Evolutionary conservation across 2,797 vertebrate genomes (phyloP).

Genomic region (Hydrocynus forskahlii): DNA sequence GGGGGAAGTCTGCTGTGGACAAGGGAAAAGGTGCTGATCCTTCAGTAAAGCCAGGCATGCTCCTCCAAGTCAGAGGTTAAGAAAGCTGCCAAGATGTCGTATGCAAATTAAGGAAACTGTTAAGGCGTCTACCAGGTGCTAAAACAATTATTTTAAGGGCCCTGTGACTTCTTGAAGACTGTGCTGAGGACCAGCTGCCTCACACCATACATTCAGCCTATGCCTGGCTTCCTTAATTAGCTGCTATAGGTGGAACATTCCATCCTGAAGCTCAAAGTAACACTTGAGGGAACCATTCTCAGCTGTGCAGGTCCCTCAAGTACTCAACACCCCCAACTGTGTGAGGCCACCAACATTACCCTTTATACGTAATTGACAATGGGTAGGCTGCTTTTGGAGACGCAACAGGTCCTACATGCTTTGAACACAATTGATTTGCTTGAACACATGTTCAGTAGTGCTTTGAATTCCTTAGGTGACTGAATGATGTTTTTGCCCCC

Average conservation of each 20-base stretch:
- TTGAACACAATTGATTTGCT: not conserved
- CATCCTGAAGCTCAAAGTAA: slow-evolving; percentile 19
- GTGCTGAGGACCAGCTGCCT: slow-evolving; percentile 10
- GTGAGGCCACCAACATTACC: slow-evolving; percentile 48
- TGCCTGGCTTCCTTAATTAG: slow-evolving; percentile 18
- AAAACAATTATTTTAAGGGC: not conserved
- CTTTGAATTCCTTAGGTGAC: not conserved
- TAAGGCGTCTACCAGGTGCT: slow-evolving; percentile 32
- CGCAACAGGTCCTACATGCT: slow-evolving; percentile 11
- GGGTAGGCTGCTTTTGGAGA: slow-evolving; percentile 37
- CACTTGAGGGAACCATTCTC: slow-evolving; percentile 48
- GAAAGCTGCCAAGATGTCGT: slow-evolving; percentile 20
- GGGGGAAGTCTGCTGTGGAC: not conserved
- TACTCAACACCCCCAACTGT: slow-evolving; percentile 29
- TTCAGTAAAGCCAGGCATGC: slow-evolving; percentile 6
- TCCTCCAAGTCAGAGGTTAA: slow-evolving; percentile 23
- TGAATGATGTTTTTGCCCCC: not conserved
- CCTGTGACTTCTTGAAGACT: slow-evolving; percentile 37
- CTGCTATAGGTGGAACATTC: slow-evolving; percentile 39
- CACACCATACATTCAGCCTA: slow-evolving; percentile 12
- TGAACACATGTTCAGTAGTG: slow-evolving; percentile 22
- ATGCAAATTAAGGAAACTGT: slow-evolving; percentile 19
- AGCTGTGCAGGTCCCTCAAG: slow-evolving; percentile 53
- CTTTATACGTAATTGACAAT: slow-evolving; percentile 40
- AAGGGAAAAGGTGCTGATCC: not conserved